These are phyloP conservation scores for Daboia siamensis DNA, from an alignment of 2,113 vertebrate species.

Conservation along the genomic window DNA sequence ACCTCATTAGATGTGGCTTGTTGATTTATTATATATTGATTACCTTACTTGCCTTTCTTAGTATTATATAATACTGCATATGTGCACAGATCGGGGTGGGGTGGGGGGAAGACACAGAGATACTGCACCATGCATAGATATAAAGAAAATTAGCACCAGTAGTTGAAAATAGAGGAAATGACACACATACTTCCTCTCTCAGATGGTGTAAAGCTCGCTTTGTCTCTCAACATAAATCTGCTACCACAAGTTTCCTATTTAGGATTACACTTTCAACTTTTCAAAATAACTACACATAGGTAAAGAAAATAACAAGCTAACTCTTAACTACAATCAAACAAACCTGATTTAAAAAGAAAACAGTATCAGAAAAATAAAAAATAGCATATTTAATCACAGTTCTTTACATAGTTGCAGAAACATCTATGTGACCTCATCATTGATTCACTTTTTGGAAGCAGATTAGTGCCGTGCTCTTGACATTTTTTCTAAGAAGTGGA, in stretches of 20 bases:
- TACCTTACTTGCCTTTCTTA: not conserved
- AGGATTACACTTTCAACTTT: not conserved
- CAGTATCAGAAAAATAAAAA: not conserved
- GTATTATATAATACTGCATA: not conserved
- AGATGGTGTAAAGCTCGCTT: too few species aligned
- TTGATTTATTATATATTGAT: not conserved
- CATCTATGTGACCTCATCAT: fast-evolving
- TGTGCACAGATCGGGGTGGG: not conserved
- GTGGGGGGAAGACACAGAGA: not conserved
- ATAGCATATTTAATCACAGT: not conserved
- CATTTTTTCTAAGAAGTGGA: constrained; percentile 38
- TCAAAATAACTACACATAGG: not conserved
- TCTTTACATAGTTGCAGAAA: fast-evolving
- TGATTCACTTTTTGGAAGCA: constrained; percentile 24
- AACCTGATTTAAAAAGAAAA: not conserved
- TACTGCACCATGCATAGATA: not conserved
- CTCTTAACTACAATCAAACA: not conserved
- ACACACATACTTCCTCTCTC: too few species aligned
- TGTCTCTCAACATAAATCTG: too few species aligned
- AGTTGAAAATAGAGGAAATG: too few species aligned
- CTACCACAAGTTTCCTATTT: not conserved
- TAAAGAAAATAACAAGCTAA: not conserved
- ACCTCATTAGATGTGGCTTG: not conserved
- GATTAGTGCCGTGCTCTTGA: constrained; percentile 1
- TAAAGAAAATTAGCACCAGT: too few species aligned